These are phyloP conservation scores for Atrichornis clamosus DNA, from an alignment of 2,113 vertebrate species.

Conservation along the genomic window DNA sequence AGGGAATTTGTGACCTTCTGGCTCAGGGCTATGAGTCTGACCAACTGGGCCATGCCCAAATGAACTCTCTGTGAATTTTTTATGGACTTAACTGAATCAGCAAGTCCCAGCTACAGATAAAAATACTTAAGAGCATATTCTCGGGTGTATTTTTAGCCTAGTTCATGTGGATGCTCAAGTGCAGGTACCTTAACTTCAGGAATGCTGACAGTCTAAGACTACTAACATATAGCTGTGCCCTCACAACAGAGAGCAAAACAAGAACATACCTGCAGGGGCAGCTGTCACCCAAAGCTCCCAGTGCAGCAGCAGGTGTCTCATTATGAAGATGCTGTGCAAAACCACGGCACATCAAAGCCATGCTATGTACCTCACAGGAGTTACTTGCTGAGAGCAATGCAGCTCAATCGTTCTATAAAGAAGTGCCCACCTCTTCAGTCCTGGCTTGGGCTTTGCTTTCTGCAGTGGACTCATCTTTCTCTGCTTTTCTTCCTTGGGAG, in stretches of 20 bases:
- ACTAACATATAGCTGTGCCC: not conserved
- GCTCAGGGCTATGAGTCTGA: not conserved
- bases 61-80: slow-evolving; percentile 1
- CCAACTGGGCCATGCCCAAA: not conserved
- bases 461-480: not conserved
- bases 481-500: not conserved
- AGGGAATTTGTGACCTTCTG: not conserved
- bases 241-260: not conserved
- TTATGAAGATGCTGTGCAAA: not conserved
- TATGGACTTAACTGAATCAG: not conserved
- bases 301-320: not conserved
- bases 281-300: not conserved
- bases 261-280: not conserved
- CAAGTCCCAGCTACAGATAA: not conserved
- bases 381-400: not conserved
- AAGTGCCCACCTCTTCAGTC: not conserved
- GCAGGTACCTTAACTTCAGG: not conserved
- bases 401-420: not conserved
- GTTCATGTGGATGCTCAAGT: not conserved
- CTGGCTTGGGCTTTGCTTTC: not conserved
- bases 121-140: not conserved
- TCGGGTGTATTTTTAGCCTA: not conserved
- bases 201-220: not conserved
- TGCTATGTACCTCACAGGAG: not conserved
- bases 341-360: not conserved